phyloP scores from a whole-genome alignment of 2,113 vertebrate genomes.

The Clarias gariepinus region DNA sequence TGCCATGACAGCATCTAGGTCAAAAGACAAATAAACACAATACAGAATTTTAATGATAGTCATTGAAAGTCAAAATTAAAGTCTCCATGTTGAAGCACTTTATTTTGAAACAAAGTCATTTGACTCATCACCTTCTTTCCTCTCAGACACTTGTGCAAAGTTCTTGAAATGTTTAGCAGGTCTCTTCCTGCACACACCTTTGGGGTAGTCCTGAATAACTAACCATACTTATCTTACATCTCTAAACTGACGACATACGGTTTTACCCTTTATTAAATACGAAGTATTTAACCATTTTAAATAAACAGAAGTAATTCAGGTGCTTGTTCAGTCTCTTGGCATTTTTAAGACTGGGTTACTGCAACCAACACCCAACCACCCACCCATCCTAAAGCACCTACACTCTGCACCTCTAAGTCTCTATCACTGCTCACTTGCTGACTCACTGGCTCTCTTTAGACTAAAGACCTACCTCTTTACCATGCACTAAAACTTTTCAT shows the following conservation, averaged over 20 bases:
- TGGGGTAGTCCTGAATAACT: background rate
- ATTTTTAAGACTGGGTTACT: background rate
- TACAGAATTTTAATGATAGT: background rate
- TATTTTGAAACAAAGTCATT: background rate
- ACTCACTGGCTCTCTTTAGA: background rate
- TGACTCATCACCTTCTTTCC: background rate
- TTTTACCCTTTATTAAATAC: background rate
- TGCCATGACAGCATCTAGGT: slow-evolving; percentile 77
- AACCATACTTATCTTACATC: background rate
- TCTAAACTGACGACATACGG: background rate
- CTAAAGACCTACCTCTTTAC: background rate
- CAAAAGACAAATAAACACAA: background rate
- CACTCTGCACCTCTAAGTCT: background rate
- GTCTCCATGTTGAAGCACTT: background rate
- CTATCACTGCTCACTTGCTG: background rate
- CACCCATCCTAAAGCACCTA: background rate
- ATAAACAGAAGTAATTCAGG: background rate
- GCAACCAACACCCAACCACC: background rate
- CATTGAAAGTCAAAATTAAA: background rate
- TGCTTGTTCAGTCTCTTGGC: background rate
- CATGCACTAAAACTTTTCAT: background rate
- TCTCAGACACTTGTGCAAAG: background rate
- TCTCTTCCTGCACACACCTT: background rate
- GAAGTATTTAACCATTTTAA: background rate
- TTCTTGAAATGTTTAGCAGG: background rate